phyloP scores from a whole-genome alignment of 2,888 invertebrate genomes.

The Drosophila bunnanda region DNA sequence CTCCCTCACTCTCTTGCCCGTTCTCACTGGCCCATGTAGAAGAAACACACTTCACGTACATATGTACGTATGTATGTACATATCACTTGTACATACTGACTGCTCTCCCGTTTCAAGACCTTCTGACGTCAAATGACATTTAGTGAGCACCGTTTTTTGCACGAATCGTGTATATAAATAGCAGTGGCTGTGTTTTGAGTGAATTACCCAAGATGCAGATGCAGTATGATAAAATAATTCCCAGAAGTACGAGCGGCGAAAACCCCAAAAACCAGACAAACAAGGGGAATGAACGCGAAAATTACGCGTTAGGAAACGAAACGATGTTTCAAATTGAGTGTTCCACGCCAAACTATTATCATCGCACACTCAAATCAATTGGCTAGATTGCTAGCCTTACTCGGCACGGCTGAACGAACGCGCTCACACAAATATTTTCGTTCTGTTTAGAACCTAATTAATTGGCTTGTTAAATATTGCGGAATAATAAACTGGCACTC shows the following conservation, averaged over 20 bases:
- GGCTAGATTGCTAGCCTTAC: slow-evolving; percentile 25
- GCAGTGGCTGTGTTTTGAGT: slow-evolving; percentile 24
- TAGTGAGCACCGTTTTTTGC: slow-evolving; percentile 28
- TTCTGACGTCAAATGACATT: slow-evolving; percentile 39
- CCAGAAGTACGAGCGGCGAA: slow-evolving; percentile 7
- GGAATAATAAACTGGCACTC: slow-evolving; percentile 11
- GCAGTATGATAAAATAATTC: slow-evolving; percentile 16
- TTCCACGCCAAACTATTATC: slow-evolving; percentile 38
- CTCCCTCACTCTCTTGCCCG: slow-evolving; percentile 20
- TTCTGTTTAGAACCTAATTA: slow-evolving; percentile 21
- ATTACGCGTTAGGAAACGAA: slow-evolving; percentile 19
- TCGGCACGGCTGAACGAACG: slow-evolving; percentile 1
- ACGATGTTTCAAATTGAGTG: slow-evolving; percentile 17
- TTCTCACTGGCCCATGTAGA: slow-evolving; percentile 2
- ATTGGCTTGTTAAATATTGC: slow-evolving; percentile 8
- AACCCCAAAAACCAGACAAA: neutral
- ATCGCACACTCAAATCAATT: slow-evolving; percentile 19
- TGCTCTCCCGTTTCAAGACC: slow-evolving; percentile 19
- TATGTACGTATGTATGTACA: neutral
- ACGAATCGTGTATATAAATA: slow-evolving; percentile 22
- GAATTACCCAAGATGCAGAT: slow-evolving; percentile 31
- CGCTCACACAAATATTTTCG: slow-evolving; percentile 21
- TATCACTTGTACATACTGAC: neutral
- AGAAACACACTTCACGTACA: neutral
- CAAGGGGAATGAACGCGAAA: slow-evolving; percentile 20